Evolutionary conservation across 2,797 vertebrate genomes (phyloP), one percentile per base, ranked within the genome.

Genomic region (Spatula clypeata): DNA sequence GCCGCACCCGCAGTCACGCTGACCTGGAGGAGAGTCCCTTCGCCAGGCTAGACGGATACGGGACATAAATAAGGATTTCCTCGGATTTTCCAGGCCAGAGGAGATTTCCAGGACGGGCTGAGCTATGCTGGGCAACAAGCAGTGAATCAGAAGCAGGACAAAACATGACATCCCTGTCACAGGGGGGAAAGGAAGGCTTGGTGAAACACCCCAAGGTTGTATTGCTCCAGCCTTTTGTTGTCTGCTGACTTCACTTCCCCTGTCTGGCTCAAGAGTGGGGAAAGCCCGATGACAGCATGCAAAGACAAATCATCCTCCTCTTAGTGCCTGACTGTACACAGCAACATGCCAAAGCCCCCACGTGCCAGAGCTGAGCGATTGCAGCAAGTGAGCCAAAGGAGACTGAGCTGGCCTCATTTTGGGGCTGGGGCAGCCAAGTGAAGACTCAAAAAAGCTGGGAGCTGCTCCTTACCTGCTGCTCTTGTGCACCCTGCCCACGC

Each of bases 221-320:
- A 34, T 14, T 81, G 62, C 88, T 92, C 60, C 91, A 82, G 88
- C 60, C 79, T 84, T 97, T 96, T 97, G 86, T 93, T 95, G 80
- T 93, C 88, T 79, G 90, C 86, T 95, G 96, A 95, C 90, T 92
- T 88, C 96, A 96, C 76, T 85, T 94, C 91, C 96, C 83, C 0
- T 3, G 36, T 90, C 96, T 96, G 92, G 93, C 84, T 66, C 18
- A 14, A 36, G 77, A 11, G 0, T 6, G 32, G 97, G 90, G 91
- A 89, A 95, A 96, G 74, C 88, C 95, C 55, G 5, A 80, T 93
- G 86, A 93, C 92, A 75, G 72, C 87, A 49, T 12, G 14, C 19
- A n/a, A 13, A 62, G 69, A 86, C 15, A 0, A 62, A 45, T 88
- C 76, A 83, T 44, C 79, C 24, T 79, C 9, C 1, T 62, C 84